Evolutionary conservation across 2,113 vertebrate species (phyloP).

Genomic region (Gopherus flavomarginatus): DNA sequence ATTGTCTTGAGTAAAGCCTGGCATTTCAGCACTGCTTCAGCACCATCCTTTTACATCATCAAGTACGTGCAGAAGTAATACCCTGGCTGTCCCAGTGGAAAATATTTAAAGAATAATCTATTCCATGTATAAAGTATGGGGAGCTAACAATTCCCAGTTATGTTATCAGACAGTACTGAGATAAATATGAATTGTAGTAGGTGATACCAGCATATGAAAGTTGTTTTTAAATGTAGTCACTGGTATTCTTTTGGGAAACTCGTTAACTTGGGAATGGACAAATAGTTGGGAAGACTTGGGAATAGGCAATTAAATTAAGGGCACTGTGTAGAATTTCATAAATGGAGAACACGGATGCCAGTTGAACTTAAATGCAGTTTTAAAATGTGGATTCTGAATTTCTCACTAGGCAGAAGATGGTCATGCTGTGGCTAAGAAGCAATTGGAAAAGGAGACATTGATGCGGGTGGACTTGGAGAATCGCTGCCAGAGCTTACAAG

Average conservation of each 20-base stretch:
- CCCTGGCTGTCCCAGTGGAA: not conserved
- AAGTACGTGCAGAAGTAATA: not conserved
- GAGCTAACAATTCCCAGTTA: not conserved
- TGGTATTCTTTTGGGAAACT: not conserved
- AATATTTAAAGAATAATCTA: not conserved
- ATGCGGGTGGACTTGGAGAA: slow-evolving; percentile 97
- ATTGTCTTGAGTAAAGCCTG: not conserved
- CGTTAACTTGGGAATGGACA: not conserved
- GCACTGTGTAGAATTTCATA: not conserved
- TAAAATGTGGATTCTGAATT: not conserved
- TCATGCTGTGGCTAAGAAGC: slow-evolving; percentile 91
- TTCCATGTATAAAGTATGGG: accelerated
- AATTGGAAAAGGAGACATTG: slow-evolving; percentile 94
- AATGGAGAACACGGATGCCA: not conserved
- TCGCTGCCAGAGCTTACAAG: slow-evolving; percentile 92
- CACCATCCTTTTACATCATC: not conserved
- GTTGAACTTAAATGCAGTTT: not conserved
- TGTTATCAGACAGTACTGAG: not conserved
- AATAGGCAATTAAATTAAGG: not conserved
- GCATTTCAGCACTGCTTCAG: not conserved
- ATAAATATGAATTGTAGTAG: not conserved
- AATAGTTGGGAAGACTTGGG: not conserved
- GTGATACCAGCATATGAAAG: not conserved
- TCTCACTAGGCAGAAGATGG: slow-evolving; percentile 88
- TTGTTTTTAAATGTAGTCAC: not conserved